Evolutionary conservation across 2,888 invertebrate species (phyloP), one percentile per base, ranked within the genome.

Genomic region (Synanthedon vespiformis): DNA sequence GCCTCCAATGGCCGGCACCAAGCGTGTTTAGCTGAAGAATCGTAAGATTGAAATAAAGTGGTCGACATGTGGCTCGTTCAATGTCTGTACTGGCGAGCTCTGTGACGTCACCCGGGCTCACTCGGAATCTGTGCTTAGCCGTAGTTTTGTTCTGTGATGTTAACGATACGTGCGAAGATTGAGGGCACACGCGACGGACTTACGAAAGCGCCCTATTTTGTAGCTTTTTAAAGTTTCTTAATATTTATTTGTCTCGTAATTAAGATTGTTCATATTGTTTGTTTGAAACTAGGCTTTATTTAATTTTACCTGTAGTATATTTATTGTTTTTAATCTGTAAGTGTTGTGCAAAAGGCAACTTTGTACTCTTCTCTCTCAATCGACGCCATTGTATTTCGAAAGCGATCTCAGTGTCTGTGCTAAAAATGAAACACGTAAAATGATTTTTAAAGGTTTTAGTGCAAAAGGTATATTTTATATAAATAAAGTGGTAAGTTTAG

Each of bases 91-190:
- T 13, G 14, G 13, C 48, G 41, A 51, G 53, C 47, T 40, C 41
- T 51, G 48, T 51, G 55, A 52, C 53, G 48, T 40, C 53, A 53
- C 55, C 60, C 56, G 56, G 14, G 44, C 44, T 12, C 44, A 41
- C 41, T n/a, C n/a, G 44, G 44, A 62, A 57, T 61, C 61, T 61
- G 60, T 63, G 75, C 74, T 72, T 73, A 74, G 76, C 70, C 71
- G 72, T 75, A 74, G 75, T 77, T 78, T 76, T 76, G 73, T 80
- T 81, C 80, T 81, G 80, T 80, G 81, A 80, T 80, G 76, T 75
- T 79, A 77, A 74, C 70, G 70, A 72, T 76, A 74, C 72, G 71
- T 72, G 72, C 68, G 70, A 67, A 67, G 22, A 18, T 48, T 14
- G 40, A 63, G 66, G 69, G 70, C 72, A 72, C 71, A 34, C 34